Percentiles rank a stretch among this genome's conserved stretches.
phyloP scores from a whole-genome alignment of 2,888 invertebrate species.

The Drosophila affinis region DNA sequence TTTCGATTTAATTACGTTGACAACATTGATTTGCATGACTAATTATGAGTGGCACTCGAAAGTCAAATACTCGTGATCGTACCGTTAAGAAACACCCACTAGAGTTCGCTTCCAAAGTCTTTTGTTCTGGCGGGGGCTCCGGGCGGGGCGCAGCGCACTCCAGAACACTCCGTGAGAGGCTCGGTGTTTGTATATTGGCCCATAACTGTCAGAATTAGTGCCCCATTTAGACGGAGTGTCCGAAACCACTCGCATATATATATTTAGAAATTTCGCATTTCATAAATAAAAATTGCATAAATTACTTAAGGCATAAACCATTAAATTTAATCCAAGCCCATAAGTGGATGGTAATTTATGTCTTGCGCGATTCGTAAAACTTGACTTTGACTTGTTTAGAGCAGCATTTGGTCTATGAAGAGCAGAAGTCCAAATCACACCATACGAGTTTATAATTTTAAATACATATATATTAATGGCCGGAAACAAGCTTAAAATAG shows the following conservation, averaged over 20 bases:
- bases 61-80: constrained; percentile 12
- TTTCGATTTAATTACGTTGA: constrained; percentile 78
- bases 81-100: constrained; percentile 11
- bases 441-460: constrained; percentile 2
- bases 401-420: constrained; percentile 7
- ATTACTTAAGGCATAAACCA: constrained; percentile 41
- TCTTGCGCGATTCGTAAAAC: constrained; percentile 61
- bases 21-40: constrained; percentile 75
- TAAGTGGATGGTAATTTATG: constrained; percentile 66
- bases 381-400: constrained; percentile 72
- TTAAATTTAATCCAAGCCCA: constrained; percentile 47
- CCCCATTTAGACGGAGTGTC: constrained; percentile 65
- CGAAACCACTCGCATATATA: constrained; percentile 34
- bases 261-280: constrained; percentile 63
- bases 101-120: constrained; percentile 66
- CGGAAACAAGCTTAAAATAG: not conserved
- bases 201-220: constrained; percentile 75
- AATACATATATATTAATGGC: constrained; percentile 46
- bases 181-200: constrained; percentile 55
- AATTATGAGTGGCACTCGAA: constrained; percentile 54
- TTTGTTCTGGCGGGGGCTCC: constrained; percentile 53
- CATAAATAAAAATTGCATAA: constrained; percentile 69
- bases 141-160: not conserved
- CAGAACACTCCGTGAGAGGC: constrained; percentile 32
- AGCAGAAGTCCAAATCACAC: constrained; percentile 15